Base-by-base conservation (phyloP, 2,888 invertebrate genomes). In the Drosophila melanosoma region DNA sequence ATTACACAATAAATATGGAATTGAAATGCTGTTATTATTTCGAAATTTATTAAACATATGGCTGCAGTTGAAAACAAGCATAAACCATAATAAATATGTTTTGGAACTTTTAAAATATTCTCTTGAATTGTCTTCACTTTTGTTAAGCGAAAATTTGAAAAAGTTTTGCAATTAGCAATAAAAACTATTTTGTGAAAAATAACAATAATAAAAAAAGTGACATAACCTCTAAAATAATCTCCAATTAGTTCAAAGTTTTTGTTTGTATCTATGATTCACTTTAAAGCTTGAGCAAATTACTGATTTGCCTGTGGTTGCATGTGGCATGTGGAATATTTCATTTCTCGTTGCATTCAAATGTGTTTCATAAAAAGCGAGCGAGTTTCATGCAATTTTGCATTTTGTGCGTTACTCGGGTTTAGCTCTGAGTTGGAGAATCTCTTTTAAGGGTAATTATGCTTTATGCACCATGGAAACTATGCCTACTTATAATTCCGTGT, bases 1-100 rank as follows among this genome's bases (percentile, higher is more conserved):
- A 20, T 45, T 45, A 15, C 1, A 15, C 23, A 15, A 8, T 23
- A 23, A 45, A 45, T 20, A 45, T 12, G 45, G 12, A 45, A 12
- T 40, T 56, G 35, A 51, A 53, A 56, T 66, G 29, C 11, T 38
- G 15, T 20, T 20, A 23, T 26, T 15, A 23, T 45, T n/a, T 45
- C 15, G 0, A 8, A 8, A 15, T 45, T 6, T 1, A 15, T 23
- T 23, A 5, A 23, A 4, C 1, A 45, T 15, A 20, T 20, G 17
- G 36, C 36, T 17, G 36, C 12, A 20, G 42, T 42, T 42, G 1
- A 11, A 20, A 42, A 20, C 15, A 36, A 36, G 7, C 15, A 36
- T 3, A 0, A 42, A 20, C 3, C 4, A 45, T 8, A 2, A 2
- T 8, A 8, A 45, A 45, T 15, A 45, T 4, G 3, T 12, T 15